Evolutionary conservation across 2,888 invertebrate genomes (phyloP).

Genomic region (Calephelis perditalis): DNA sequence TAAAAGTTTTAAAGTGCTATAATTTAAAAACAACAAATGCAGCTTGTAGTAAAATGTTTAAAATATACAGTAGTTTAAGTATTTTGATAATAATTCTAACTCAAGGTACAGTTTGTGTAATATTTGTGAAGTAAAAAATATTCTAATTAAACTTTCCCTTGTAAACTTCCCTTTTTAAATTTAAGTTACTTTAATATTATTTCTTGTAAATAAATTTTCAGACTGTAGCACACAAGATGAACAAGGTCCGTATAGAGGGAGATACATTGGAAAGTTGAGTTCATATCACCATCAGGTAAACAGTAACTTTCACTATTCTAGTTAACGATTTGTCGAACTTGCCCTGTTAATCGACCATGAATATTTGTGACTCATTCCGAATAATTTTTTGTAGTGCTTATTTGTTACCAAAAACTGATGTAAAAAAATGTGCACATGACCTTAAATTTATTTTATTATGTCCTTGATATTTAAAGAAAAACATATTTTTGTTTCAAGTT

Average conservation of each 20-base stretch:
- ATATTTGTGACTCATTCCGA: not conserved
- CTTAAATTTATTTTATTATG: not conserved
- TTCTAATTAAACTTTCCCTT: slow-evolving; percentile 47
- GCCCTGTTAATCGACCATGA: slow-evolving; percentile 2
- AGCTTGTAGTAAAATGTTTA: not conserved
- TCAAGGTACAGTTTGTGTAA: not conserved
- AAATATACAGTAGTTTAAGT: not conserved
- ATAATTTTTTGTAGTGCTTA: slow-evolving; percentile 8
- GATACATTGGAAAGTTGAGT: slow-evolving; percentile 89
- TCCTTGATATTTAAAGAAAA: not conserved
- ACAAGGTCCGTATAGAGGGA: slow-evolving; percentile 87
- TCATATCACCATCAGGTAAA: slow-evolving; percentile 90
- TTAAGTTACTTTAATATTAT: slow-evolving; percentile 15
- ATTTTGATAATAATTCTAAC: not conserved
- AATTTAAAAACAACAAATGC: slow-evolving; percentile 1
- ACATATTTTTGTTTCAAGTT: not conserved
- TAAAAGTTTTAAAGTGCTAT: not conserved
- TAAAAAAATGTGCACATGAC: not conserved
- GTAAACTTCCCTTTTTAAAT: not conserved
- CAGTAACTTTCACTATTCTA: slow-evolving; percentile 25
- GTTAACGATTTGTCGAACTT: slow-evolving; percentile 4
- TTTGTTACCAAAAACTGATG: not conserved
- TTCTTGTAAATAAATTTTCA: slow-evolving; percentile 38
- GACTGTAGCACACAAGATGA: slow-evolving; percentile 77
- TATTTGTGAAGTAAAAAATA: not conserved